phyloP scores from a whole-genome alignment of 2,888 invertebrate genomes.

The Meandrusa payeni region DNA sequence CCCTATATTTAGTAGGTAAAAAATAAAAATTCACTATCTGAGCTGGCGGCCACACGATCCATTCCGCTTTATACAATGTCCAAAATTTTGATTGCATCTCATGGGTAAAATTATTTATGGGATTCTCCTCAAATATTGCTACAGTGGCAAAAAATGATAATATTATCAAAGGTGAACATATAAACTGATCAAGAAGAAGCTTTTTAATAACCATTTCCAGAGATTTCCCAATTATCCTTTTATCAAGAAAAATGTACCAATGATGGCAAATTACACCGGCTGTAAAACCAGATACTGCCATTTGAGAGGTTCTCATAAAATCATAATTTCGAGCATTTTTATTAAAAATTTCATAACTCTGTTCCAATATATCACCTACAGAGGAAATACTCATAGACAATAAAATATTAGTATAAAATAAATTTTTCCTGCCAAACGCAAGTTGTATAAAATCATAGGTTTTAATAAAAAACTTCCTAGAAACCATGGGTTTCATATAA shows the following conservation, averaged over 20 bases:
- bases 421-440: constrained; percentile 83
- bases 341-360: constrained; percentile 85
- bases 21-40: constrained; percentile 96
- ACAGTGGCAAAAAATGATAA: constrained; percentile 88
- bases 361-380: constrained; percentile 89
- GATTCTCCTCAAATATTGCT: constrained; percentile 85
- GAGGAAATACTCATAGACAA: constrained; percentile 89
- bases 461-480: constrained; percentile 51
- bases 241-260: constrained; percentile 92
- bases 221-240: constrained; percentile 84
- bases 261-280: constrained; percentile 91
- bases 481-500: constrained; percentile 38
- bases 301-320: constrained; percentile 83
- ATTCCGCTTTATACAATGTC: constrained; percentile 91
- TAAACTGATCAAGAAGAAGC: constrained; percentile 89
- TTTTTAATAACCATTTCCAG: constrained; percentile 86
- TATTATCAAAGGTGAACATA: constrained; percentile 92
- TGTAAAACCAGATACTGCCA: constrained; percentile 88
- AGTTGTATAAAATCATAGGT: constrained; percentile 37
- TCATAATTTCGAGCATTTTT: constrained; percentile 81
- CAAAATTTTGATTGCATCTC: constrained; percentile 88
- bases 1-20: constrained; percentile 89
- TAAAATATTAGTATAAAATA: constrained; percentile 89
- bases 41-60: constrained; percentile 95
- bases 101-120: constrained; percentile 80